A percentile compares a stretch with the other conserved stretches of the same genome.
Evolutionary conservation across 2,888 invertebrate genomes (phyloP).

Genomic region (Agrochola lychnidis): DNA sequence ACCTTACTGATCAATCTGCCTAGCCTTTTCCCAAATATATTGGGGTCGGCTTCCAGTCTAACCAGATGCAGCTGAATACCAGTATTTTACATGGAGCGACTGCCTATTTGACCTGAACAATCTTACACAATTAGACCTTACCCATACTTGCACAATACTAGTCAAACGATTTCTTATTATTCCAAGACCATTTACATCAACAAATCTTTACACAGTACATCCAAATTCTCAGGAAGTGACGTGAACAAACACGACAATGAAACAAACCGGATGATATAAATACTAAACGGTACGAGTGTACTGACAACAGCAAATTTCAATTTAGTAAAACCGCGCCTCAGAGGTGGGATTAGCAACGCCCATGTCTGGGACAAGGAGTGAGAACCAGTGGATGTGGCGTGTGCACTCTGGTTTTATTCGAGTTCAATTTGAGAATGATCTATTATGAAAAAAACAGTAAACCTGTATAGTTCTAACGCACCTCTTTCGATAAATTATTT

Average conservation of each 20-base stretch:
- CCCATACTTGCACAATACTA: background rate
- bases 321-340: conserved; percentile 83
- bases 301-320: conserved; percentile 85
- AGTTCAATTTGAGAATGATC: background rate
- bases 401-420: background rate
- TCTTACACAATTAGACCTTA: background rate
- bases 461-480: background rate
- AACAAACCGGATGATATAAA: conserved; percentile 61
- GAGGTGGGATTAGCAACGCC: conserved; percentile 75
- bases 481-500: background rate
- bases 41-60: too few relatives aligned
- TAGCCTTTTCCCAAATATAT: too few relatives aligned
- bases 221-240: conserved; percentile 18
- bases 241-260: conserved; percentile 46
- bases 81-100: background rate
- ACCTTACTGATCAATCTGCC: too few relatives aligned
- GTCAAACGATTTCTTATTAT: background rate
- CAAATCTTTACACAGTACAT: conserved; percentile 2
- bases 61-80: background rate
- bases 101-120: background rate
- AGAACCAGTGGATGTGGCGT: conserved; percentile 51
- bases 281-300: conserved; percentile 62
- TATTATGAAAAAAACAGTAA: background rate
- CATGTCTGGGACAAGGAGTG: conserved; percentile 53
- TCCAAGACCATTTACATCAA: conserved; percentile 6